phyloP scores from a whole-genome alignment of 2,888 invertebrate genomes.

The Epirrhoe alternata region DNA sequence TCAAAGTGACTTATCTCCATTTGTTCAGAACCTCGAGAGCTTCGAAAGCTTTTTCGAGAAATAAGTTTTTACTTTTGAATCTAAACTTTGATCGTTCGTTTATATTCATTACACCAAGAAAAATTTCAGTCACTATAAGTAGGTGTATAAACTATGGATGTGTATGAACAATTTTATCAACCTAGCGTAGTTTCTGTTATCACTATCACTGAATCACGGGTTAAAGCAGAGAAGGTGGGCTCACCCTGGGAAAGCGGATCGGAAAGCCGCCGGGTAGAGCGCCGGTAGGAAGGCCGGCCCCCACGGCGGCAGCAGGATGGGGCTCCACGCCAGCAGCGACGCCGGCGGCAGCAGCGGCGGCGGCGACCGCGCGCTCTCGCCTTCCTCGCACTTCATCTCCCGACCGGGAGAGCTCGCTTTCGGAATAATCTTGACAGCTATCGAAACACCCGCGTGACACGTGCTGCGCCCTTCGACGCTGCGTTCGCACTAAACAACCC shows the following conservation, averaged over 20 bases:
- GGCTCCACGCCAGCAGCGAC: slow-evolving; percentile 91
- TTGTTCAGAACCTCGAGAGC: background rate
- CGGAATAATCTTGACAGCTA: slow-evolving; percentile 80
- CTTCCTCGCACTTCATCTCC: slow-evolving; percentile 84
- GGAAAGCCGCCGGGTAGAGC: slow-evolving; percentile 89
- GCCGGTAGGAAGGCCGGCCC: slow-evolving; percentile 89
- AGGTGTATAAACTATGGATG: no score
- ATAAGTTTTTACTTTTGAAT: no score
- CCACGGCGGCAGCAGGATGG: slow-evolving; percentile 90
- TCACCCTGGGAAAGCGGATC: slow-evolving; percentile 91
- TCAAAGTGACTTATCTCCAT: background rate
- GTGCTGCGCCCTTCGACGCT: slow-evolving; percentile 81
- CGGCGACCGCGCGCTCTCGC: slow-evolving; percentile 73
- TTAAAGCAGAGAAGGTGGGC: slow-evolving; percentile 55
- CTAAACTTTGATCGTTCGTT: no score
- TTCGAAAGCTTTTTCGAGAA: no score
- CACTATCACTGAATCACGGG: slow-evolving; percentile 30
- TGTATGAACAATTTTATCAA: background rate
- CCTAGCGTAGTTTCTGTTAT: background rate
- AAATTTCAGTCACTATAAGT: no score
- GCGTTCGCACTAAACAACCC: slow-evolving; percentile 83
- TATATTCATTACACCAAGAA: no score
- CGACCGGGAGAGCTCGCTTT: slow-evolving; percentile 80
- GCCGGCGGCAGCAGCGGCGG: slow-evolving; percentile 83
- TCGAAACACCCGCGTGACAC: slow-evolving; percentile 70